Evolutionary conservation across 2,113 vertebrate species (phyloP), one percentile per base, ranked within the genome.

Genomic region (Hepsetus odoe): DNA sequence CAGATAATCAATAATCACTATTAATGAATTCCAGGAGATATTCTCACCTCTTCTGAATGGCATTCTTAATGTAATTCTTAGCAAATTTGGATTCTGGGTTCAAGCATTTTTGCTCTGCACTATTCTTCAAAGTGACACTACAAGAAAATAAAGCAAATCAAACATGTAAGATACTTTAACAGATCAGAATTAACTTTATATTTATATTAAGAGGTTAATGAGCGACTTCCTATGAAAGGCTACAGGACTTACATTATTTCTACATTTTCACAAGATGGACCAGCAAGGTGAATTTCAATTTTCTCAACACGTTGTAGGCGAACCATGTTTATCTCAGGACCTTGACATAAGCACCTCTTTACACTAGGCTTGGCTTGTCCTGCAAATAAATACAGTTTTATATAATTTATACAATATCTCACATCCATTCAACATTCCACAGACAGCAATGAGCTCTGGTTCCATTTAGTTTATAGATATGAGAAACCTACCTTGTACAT

Each of bases 191-290:
- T 12, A 32, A 53, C n/a, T 70, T n/a, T 70, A 55, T 7, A 18
- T 58, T 1, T 10, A 2, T 61, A 44, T 46, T 35, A 26, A 35
- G 6, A 11, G 11, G 24, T 55, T 28, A 33, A 9, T 28, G 20
- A 14, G 22, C 1, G 6, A n/a, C n/a, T n/a, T n/a, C n/a, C 46
- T 46, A 24, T 14, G 26, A n/a, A 3, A 11, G 12, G 2, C 55
- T n/a, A 26, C 1, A 59, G 4, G 26, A 4, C 80, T 82, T 82
- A 84, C 80, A 84, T 74, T 44, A 84, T 76, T 70, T 84, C 83
- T 35, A 82, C 1, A 30, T 32, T 42, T 53, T 46, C 40, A 74
- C 83, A 84, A 1, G 35, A 82, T 8, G 80, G n/a, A 55, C 72
- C 67, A 7, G 6, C 1, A 42, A 59, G 83, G 53, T 68, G n/a